phyloP scores from a whole-genome alignment of 1,140 invertebrate species.

The Apis cerana region DNA sequence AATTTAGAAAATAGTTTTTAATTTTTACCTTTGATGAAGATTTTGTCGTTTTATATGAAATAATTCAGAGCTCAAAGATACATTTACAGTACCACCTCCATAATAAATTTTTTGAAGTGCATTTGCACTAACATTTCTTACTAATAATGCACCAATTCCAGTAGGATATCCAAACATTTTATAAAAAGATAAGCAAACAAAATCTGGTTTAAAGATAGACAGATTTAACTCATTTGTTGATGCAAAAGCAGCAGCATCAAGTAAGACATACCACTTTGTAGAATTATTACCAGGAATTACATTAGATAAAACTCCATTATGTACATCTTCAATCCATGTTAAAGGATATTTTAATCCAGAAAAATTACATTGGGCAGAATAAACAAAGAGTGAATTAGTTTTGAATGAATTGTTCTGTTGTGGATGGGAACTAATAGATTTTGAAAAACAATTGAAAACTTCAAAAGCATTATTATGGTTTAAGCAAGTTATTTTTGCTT shows the following conservation, averaged over 20 bases:
- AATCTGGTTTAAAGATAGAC: slow-evolving; percentile 88
- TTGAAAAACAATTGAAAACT: slow-evolving; percentile 68
- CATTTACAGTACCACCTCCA: slow-evolving; percentile 95
- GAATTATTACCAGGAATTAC: slow-evolving; percentile 69
- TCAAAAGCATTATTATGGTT: slow-evolving; percentile 80
- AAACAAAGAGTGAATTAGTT: slow-evolving; percentile 89
- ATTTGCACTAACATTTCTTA: slow-evolving; percentile 86
- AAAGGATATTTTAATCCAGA: slow-evolving; percentile 95
- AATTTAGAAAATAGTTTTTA: background rate
- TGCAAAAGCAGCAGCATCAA: slow-evolving; percentile 93
- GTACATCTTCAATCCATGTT: slow-evolving; percentile 86
- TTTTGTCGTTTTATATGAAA: slow-evolving; percentile 86
- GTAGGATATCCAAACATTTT: slow-evolving; percentile 99
- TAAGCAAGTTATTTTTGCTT: slow-evolving; percentile 81
- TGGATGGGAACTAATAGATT: slow-evolving; percentile 35
- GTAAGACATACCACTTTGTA: slow-evolving; percentile 87
- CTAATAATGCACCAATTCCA: slow-evolving; percentile 93
- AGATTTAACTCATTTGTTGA: slow-evolving; percentile 92
- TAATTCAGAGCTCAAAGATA: slow-evolving; percentile 87
- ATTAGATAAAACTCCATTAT: slow-evolving; percentile 83
- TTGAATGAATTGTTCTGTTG: slow-evolving; percentile 47
- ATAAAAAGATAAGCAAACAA: slow-evolving; percentile 96
- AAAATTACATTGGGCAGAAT: slow-evolving; percentile 97
- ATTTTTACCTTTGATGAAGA: slow-evolving; percentile 86
- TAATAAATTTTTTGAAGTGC: slow-evolving; percentile 90